These are phyloP conservation scores for Hirtodrosophila histrioides DNA, from an alignment of 2,888 invertebrate species.

Conservation along the genomic window DNA sequence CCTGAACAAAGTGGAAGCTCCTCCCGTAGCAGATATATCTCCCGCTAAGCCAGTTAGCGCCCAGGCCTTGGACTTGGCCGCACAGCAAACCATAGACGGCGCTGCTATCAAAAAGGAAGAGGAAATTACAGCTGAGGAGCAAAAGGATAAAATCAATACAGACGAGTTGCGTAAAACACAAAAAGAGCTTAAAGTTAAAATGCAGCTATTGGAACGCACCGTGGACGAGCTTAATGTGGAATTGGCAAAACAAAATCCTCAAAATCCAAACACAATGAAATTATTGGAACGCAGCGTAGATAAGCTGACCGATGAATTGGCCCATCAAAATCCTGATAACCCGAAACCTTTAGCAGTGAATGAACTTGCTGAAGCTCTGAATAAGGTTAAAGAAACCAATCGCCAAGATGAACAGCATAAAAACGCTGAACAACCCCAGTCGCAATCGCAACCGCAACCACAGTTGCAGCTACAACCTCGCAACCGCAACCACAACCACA, in stretches of 20 bases:
- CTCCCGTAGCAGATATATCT: not conserved
- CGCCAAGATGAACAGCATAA: constrained; percentile 51
- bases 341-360: constrained; percentile 79
- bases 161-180: constrained; percentile 82
- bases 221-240: constrained; percentile 85
- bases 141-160: constrained; percentile 70
- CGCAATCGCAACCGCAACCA: constrained; percentile 1
- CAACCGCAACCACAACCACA: constrained; percentile 7
- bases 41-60: constrained; percentile 4
- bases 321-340: constrained; percentile 81
- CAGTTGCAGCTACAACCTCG: not conserved
- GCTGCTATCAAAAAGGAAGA: constrained; percentile 85
- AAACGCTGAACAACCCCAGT: constrained; percentile 9
- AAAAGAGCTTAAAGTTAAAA: constrained; percentile 79
- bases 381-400: constrained; percentile 83
- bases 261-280: constrained; percentile 76
- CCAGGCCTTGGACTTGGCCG: not conserved
- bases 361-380: constrained; percentile 80
- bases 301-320: constrained; percentile 84
- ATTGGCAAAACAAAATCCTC: constrained; percentile 83
- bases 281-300: constrained; percentile 82
- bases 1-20: not conserved
- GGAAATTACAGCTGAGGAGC: constrained; percentile 82
- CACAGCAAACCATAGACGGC: constrained; percentile 79
- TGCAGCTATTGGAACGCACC: constrained; percentile 81